A percentile compares a stretch with the other conserved stretches of the same genome.
phyloP scores from a whole-genome alignment of 2,113 vertebrate species.

The Naja naja region DNA sequence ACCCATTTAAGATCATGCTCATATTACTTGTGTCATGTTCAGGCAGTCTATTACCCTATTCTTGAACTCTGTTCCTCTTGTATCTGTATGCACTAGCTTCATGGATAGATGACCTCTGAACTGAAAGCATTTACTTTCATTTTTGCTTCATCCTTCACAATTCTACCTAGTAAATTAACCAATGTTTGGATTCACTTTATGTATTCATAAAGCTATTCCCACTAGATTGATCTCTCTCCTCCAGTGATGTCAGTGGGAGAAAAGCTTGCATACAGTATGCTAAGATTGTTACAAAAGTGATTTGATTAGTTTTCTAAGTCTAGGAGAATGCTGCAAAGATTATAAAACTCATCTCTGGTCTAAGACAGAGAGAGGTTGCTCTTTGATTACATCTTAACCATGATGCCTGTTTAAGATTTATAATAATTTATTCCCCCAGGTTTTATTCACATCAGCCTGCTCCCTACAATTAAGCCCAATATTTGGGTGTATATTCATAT shows the following conservation, averaged over 20 bases:
- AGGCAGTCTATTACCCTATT: not conserved
- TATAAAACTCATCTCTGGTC: slow-evolving; percentile 19
- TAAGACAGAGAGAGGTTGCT: not conserved
- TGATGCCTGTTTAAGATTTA: not conserved
- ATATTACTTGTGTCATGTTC: not conserved
- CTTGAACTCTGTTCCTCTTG: not conserved
- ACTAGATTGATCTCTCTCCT: not conserved
- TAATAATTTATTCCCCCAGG: not conserved
- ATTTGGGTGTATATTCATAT: not conserved
- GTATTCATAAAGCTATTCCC: not conserved
- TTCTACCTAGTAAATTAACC: not conserved
- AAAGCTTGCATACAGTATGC: not conserved
- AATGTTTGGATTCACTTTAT: not conserved
- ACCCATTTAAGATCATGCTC: not conserved
- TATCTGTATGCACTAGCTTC: not conserved
- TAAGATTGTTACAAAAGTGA: not conserved
- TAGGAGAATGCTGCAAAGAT: not conserved
- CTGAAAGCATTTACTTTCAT: not conserved
- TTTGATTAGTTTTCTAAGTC: not conserved
- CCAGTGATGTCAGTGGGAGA: not conserved
- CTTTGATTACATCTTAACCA: not conserved
- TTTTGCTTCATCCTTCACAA: not conserved
- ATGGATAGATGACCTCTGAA: not conserved
- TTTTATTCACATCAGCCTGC: not conserved
- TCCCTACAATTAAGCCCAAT: not conserved